Conservation (phyloP, 2,113 vertebrate species). For the Ramphastos sulfuratus region DNA sequence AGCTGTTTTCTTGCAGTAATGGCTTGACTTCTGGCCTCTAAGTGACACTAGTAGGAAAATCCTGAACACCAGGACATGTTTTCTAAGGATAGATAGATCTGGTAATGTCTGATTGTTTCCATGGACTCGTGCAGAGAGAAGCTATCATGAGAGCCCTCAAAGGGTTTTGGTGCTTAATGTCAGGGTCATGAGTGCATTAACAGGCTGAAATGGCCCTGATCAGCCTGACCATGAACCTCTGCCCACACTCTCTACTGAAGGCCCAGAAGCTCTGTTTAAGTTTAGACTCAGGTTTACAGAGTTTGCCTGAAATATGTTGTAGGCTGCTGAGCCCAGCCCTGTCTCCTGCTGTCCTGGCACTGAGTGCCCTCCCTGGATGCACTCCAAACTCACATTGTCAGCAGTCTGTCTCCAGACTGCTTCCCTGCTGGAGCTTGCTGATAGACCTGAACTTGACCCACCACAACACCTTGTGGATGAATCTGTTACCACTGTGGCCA, state of each 20-base stretch:
- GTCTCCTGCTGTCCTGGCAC: neutral
- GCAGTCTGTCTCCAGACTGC: neutral
- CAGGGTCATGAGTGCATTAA: neutral
- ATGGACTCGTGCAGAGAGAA: neutral
- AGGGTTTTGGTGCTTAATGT: neutral
- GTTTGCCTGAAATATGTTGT: neutral
- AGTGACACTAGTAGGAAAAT: neutral
- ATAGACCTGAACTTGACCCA: neutral
- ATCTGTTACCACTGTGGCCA: fast-evolving
- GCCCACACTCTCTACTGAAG: neutral
- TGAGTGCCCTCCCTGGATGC: neutral
- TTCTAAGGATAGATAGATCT: neutral
- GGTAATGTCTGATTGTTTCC: neutral
- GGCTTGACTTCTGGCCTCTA: neutral
- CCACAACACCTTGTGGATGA: neutral
- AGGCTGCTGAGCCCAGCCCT: neutral
- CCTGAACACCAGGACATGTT: neutral
- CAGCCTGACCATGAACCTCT: neutral
- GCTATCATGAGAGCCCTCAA: neutral
- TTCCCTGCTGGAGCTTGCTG: neutral
- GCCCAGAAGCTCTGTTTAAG: neutral
- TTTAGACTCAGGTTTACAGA: neutral
- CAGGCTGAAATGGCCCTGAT: neutral
- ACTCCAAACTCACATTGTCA: neutral
- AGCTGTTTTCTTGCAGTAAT: neutral